These are phyloP conservation scores for Anastrepha obliqua DNA, from an alignment of 1,140 invertebrate species.

Conservation along the genomic window DNA sequence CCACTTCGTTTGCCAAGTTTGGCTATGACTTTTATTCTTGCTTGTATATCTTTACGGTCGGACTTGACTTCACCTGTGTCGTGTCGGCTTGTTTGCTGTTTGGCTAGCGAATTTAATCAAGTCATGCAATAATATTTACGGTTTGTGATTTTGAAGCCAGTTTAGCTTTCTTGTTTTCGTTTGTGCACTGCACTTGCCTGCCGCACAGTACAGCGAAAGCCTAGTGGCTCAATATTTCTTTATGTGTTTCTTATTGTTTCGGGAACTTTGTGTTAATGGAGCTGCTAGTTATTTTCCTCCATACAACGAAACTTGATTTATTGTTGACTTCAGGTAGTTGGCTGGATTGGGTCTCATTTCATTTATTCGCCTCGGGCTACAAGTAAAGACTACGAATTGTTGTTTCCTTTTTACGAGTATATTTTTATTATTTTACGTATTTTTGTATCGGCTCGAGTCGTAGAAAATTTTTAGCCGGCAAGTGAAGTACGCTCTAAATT, in stretches of 20 bases:
- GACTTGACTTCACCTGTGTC: conserved; percentile 23
- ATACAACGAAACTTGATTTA: no score
- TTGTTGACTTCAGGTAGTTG: no score
- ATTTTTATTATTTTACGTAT: no score
- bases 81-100: conserved; percentile 61
- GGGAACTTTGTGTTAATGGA: background rate
- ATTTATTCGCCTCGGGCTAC: no score
- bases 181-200: background rate
- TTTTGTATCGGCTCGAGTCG: no score
- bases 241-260: background rate
- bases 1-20: background rate
- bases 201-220: background rate
- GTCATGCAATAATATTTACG: conserved; percentile 74
- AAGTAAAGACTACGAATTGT: no score
- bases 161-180: conserved; percentile 1
- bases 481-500: no score
- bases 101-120: conserved; percentile 71
- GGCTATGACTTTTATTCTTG: background rate
- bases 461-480: no score
- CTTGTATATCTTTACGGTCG: background rate
- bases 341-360: no score
- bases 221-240: background rate
- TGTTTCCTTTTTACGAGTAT: no score
- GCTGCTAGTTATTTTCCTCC: background rate
- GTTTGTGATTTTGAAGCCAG: conserved; percentile 57